A percentile compares a stretch with the other conserved stretches of the same genome.
phyloP scores from a whole-genome alignment of 2,797 vertebrate species.

The Peromyscus aztecus region DNA sequence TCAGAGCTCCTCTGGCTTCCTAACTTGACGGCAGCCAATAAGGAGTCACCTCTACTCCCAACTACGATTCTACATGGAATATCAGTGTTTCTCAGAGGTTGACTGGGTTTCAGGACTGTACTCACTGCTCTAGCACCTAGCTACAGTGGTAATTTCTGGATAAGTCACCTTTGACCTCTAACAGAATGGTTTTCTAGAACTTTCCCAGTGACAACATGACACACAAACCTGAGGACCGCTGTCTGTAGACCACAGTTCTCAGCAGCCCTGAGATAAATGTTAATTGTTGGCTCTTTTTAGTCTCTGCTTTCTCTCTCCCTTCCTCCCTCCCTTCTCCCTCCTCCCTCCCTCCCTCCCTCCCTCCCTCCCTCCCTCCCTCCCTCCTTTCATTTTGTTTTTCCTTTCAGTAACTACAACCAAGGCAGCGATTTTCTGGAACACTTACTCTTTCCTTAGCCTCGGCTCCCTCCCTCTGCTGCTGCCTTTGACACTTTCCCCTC shows the following conservation, averaged over 20 bases:
- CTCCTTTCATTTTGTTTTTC: not conserved
- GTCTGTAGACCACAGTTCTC: not conserved
- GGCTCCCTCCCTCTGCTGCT: not conserved
- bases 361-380: no score
- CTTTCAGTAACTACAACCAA: not conserved
- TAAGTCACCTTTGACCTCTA: not conserved
- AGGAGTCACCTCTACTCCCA: not conserved
- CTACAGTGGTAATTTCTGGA: not conserved
- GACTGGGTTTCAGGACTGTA: not conserved
- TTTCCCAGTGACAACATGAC: not conserved
- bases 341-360: not conserved
- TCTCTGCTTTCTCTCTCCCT: not conserved
- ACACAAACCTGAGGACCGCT: not conserved
- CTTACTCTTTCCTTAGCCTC: not conserved
- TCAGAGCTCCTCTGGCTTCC: not conserved
- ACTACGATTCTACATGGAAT: no score
- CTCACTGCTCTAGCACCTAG: not conserved
- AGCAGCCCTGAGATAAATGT: not conserved
- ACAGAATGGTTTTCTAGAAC: not conserved
- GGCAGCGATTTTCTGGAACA: not conserved
- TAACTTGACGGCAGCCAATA: no score
- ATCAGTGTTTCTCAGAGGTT: not conserved
- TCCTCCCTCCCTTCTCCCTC: not conserved
- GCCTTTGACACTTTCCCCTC: no score
- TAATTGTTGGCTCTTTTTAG: not conserved